Base-by-base conservation (phyloP, 2,888 invertebrate genomes). In the Troides oblongomaculatus region DNA sequence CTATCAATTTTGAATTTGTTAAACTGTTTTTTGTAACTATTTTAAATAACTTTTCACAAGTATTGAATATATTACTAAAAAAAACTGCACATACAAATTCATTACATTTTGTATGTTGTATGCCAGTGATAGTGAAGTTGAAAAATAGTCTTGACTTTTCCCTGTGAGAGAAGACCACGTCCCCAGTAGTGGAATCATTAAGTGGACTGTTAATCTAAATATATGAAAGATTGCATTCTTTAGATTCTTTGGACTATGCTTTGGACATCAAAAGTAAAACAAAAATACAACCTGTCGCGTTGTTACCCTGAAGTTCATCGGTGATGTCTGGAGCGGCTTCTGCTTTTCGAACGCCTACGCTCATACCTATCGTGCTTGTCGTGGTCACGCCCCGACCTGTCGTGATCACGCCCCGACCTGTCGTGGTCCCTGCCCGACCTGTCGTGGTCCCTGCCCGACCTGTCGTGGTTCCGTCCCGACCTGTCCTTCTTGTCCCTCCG, bases 271-370 rank as follows among this genome's bases (percentile, higher is more conserved):
- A 61, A 57, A 70, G 71, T 71, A 66, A 72, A 78, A 71, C 73
- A 77, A 78, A 75, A 79, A 83, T 92, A 92, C 92, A 92, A 92
- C 91, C 92, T 92, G 86, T 79, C 76, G 75, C 23, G 73, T 73
- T 67, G 74, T 84, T 86, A 88, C 90, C 90, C 90, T 89, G 86
- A 75, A 76, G 86, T 83, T 92, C 91, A 92, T 77, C 92, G 90
- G 72, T 92, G 90, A 71, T 88, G 88, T 72, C 90, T 81, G 74
- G 81, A 75, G 75, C 81, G 84, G 81, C 87, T 86, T 81, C 82
- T 84, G 77, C 87, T 87, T 80, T 88, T 85, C 71, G 86, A 84
- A 57, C 89, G 84, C 68, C 88, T 81, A 79, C 91, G 89, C 82
- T 88, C 90, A 90, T 91, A 89, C 90, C 87, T 89, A 86, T 91